phyloP scores from a whole-genome alignment of 2,113 vertebrate species.

The Protobothrops flavoviridis region DNA sequence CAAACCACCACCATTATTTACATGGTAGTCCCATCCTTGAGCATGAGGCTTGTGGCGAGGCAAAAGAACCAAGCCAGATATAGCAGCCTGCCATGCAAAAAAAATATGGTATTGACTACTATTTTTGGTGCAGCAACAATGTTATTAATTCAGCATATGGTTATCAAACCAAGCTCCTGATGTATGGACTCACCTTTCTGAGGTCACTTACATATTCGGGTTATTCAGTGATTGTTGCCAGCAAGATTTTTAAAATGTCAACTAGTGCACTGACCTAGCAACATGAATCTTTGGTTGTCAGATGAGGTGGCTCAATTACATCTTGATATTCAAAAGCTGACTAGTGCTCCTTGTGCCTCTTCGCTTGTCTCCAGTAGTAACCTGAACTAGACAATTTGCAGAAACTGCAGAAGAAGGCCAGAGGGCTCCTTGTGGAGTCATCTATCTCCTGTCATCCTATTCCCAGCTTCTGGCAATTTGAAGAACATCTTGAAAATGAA shows the following conservation, averaged over 20 bases:
- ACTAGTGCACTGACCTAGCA: background rate
- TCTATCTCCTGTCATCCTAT: conserved; percentile 21
- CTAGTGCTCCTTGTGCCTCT: background rate
- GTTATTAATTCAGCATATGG: background rate
- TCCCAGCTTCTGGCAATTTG: background rate
- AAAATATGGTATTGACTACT: background rate
- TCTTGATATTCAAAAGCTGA: background rate
- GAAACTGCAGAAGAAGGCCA: conserved; percentile 1
- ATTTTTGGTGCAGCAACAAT: background rate
- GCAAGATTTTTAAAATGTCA: background rate
- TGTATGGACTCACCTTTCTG: background rate
- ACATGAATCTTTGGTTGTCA: background rate
- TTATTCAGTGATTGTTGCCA: background rate
- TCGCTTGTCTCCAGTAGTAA: background rate
- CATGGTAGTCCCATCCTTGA: background rate
- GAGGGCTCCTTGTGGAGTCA: background rate
- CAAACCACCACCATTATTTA: background rate
- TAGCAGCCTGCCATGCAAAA: background rate
- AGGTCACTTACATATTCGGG: background rate
- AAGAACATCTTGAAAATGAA: conserved; percentile 11
- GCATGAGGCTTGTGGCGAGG: background rate
- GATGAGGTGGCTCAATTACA: background rate
- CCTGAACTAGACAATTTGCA: background rate
- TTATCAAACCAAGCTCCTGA: background rate
- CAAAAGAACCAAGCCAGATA: background rate